Evolutionary conservation across 2,888 invertebrate species (phyloP).

Genomic region (Drosophila histrio): DNA sequence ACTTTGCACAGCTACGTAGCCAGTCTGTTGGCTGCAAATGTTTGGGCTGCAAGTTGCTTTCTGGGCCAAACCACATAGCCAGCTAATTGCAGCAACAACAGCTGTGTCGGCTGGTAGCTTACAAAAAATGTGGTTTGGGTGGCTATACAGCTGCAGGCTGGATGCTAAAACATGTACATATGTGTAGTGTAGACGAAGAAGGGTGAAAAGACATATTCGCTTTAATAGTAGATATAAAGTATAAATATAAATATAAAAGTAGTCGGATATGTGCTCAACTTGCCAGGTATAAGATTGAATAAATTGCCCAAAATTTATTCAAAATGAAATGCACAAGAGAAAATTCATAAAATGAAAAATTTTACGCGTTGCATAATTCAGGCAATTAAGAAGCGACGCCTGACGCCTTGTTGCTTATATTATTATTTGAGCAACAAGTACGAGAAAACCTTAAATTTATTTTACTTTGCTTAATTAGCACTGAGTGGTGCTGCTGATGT

Average conservation of each 20-base stretch:
- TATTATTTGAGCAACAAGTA: constrained; percentile 23
- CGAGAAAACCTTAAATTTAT: constrained; percentile 30
- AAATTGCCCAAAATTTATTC: constrained; percentile 36
- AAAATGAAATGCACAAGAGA: constrained; percentile 23
- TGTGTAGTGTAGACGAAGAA: too few relatives aligned
- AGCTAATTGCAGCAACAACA: constrained; percentile 60
- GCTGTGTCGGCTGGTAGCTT: constrained; percentile 42
- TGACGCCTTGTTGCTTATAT: constrained; percentile 49
- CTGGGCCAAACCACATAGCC: constrained; percentile 77
- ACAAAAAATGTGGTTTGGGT: constrained; percentile 69
- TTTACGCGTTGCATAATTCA: constrained; percentile 68
- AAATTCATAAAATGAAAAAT: constrained; percentile 39
- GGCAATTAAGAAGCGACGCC: constrained; percentile 33
- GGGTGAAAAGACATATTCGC: neutral
- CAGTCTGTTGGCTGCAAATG: constrained; percentile 48
- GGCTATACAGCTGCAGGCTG: constrained; percentile 54
- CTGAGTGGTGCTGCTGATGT: constrained; percentile 25
- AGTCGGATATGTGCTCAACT: neutral
- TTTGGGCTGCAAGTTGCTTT: constrained; percentile 66
- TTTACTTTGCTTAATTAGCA: constrained; percentile 57
- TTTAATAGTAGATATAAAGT: neutral
- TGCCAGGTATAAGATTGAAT: neutral
- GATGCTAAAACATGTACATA: constrained; percentile 14
- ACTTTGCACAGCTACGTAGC: constrained; percentile 30
- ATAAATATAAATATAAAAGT: neutral